phyloP scores from a whole-genome alignment of 2,113 vertebrate genomes.

The Oncorhynchus kisutch region DNA sequence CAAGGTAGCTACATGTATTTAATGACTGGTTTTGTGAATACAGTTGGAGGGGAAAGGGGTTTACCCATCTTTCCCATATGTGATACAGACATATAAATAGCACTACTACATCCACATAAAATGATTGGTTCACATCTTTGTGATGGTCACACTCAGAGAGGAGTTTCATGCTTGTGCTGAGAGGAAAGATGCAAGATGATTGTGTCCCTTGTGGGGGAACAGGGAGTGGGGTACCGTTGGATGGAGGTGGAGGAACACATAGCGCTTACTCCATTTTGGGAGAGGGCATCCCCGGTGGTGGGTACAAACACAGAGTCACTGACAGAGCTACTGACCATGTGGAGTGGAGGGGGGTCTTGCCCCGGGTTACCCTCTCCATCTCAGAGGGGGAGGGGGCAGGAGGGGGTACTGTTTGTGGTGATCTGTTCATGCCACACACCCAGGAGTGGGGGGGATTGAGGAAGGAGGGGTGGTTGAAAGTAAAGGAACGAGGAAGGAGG shows the following conservation, averaged over 20 bases:
- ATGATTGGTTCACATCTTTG: slow-evolving; percentile 23
- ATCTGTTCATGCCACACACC: slow-evolving; percentile 45
- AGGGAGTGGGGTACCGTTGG: slow-evolving; percentile 45
- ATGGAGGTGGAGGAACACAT: not conserved
- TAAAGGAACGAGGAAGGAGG: slow-evolving; percentile 31
- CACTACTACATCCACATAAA: not conserved
- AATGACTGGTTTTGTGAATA: not conserved
- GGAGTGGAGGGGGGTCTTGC: slow-evolving; percentile 42
- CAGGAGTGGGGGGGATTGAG: slow-evolving; percentile 10
- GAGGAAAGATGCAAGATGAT: not conserved
- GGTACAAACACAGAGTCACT: slow-evolving; percentile 48
- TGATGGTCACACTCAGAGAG: slow-evolving; percentile 57
- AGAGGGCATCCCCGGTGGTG: slow-evolving; percentile 32
- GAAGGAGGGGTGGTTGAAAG: slow-evolving; percentile 12
- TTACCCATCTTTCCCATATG: not conserved
- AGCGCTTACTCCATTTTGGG: not conserved
- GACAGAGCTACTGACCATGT: slow-evolving; percentile 36
- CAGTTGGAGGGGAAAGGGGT: not conserved
- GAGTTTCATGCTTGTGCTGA: slow-evolving; percentile 57
- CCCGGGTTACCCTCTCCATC: slow-evolving; percentile 49
- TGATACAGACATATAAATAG: not conserved
- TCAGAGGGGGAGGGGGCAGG: slow-evolving; percentile 45
- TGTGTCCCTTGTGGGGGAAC: slow-evolving; percentile 20
- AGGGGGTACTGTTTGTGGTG: slow-evolving; percentile 39
- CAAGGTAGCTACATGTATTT: too few relatives aligned